A percentile compares a stretch with the other conserved stretches of the same genome.
These are phyloP conservation scores for Herpailurus yagouaroundi DNA, from an alignment of 2,113 vertebrate species.

Conservation along the genomic window DNA sequence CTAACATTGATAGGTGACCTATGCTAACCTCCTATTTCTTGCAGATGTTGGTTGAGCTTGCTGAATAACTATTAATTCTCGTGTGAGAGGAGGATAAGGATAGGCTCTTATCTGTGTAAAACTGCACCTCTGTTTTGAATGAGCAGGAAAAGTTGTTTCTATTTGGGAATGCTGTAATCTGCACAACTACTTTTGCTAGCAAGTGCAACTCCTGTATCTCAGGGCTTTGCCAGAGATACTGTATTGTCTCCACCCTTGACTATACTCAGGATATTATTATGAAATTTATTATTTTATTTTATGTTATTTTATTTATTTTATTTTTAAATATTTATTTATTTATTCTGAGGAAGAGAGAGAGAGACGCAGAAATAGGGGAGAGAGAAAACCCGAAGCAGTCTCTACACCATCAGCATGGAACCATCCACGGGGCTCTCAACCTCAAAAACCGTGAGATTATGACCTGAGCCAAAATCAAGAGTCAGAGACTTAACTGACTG, in stretches of 20 bases:
- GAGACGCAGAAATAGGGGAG: no score
- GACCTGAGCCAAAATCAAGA: no score
- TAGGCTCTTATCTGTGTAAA: neutral
- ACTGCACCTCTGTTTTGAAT: neutral
- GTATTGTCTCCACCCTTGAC: neutral
- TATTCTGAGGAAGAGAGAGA: no score
- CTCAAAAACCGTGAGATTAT: no score
- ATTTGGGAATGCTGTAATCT: neutral
- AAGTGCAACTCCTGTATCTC: neutral
- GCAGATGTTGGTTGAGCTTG: neutral
- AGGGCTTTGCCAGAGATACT: neutral
- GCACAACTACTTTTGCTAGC: neutral
- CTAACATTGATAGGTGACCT: neutral
- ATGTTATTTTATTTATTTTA: neutral
- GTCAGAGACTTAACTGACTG: no score
- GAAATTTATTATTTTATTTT: neutral
- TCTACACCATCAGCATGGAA: no score
- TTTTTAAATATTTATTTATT: no score
- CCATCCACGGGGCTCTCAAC: no score
- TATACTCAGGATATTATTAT: neutral
- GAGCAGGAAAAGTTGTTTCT: neutral
- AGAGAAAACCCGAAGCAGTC: no score
- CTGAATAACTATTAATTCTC: neutral
- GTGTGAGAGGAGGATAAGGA: accelerated
- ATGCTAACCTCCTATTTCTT: neutral